Conservation (phyloP, 2,797 vertebrate species). For the Melanotaenia trifasciata region DNA sequence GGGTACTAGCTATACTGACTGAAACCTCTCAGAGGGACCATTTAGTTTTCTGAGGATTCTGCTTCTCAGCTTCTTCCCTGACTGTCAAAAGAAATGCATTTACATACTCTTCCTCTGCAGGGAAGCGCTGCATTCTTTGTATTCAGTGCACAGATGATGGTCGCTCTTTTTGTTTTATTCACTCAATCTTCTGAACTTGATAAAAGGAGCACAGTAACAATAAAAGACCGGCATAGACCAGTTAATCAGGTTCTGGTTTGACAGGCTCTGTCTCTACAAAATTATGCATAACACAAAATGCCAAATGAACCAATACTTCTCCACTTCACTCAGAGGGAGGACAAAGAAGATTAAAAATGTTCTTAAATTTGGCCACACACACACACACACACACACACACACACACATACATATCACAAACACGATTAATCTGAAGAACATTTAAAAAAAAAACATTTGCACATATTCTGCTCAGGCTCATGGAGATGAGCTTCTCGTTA, state of each 20-base stretch:
- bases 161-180: conserved; percentile 17
- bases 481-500: conserved; percentile 34
- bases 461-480: conserved; percentile 43
- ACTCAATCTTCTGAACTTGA: conserved; percentile 3
- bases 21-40: conserved; percentile 40
- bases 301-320: conserved; percentile 61
- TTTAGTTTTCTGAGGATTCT: conserved; percentile 44
- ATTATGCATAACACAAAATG: conserved; percentile 61
- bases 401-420: conserved; percentile 16
- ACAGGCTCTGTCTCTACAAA: conserved; percentile 70
- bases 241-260: conserved; percentile 66
- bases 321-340: neutral
- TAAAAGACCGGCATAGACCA: conserved; percentile 40
- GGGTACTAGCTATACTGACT: conserved; percentile 17
- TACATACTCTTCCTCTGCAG: conserved; percentile 28
- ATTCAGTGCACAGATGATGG: conserved; percentile 32
- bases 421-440: conserved; percentile 26
- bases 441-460: conserved; percentile 27
- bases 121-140: conserved; percentile 17
- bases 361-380: conserved; percentile 2
- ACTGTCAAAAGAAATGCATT: conserved; percentile 44
- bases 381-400: conserved; percentile 3
- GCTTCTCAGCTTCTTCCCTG: conserved; percentile 29
- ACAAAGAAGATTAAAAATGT: neutral
- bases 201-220: neutral